phyloP scores from a whole-genome alignment of 2,113 vertebrate species.

The Nothobranchius furzeri region DNA sequence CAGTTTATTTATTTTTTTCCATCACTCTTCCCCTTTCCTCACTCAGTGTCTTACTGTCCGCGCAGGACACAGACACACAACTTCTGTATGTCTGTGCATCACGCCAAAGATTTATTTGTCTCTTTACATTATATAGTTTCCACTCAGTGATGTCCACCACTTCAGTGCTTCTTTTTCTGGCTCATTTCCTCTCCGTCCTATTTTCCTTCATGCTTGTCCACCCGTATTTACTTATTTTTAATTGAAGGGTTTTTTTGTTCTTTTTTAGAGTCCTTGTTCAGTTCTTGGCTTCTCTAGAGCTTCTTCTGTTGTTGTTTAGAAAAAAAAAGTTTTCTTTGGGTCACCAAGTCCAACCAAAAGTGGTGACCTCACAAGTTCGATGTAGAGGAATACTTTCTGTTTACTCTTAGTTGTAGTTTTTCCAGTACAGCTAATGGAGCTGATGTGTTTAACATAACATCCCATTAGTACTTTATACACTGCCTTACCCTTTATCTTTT shows the following conservation, averaged over 20 bases:
- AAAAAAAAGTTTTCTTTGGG: constrained; percentile 32
- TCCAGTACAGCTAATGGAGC: constrained; percentile 14
- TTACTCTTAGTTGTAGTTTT: no score
- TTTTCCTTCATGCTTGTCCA: no score
- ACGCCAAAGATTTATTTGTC: constrained; percentile 36
- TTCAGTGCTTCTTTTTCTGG: constrained; percentile 45
- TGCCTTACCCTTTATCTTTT: background rate
- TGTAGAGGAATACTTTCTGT: background rate
- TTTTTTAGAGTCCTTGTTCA: constrained; percentile 65
- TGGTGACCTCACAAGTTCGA: constrained; percentile 21
- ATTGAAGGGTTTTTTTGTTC: constrained; percentile 49
- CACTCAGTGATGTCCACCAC: constrained; percentile 45
- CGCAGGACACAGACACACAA: constrained; percentile 32
- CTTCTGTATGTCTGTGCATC: constrained; percentile 36
- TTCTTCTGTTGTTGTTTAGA: constrained; percentile 41
- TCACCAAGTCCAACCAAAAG: constrained; percentile 57
- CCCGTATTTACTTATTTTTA: no score
- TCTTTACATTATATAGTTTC: constrained; percentile 46
- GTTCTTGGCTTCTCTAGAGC: constrained; percentile 34
- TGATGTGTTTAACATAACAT: constrained; percentile 27
- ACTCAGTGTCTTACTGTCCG: constrained; percentile 43
- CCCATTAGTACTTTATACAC: background rate
- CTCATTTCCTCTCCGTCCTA: constrained; percentile 15
- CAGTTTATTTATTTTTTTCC: constrained; percentile 8
- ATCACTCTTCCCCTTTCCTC: constrained; percentile 25